These are phyloP conservation scores for Cyphomyrmex costatus DNA, from an alignment of 1,140 invertebrate genomes.

Conservation along the genomic window DNA sequence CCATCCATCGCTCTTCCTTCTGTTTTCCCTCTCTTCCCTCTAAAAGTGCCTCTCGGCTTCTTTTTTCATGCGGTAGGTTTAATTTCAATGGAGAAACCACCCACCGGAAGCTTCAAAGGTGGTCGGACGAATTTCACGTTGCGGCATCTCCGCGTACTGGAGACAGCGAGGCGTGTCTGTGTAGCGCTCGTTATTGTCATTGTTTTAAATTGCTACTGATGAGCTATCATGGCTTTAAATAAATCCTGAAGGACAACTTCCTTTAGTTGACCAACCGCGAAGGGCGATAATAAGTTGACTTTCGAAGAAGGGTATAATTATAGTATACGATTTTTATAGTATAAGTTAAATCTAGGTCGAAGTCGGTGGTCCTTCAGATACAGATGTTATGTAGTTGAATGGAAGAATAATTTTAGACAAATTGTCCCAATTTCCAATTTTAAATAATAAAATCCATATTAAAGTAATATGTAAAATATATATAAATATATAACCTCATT, in stretches of 20 bases:
- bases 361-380: conserved; percentile 20
- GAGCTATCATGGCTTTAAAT: conserved; percentile 18
- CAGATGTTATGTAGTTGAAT: background rate
- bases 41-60: background rate
- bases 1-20: background rate
- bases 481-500: background rate
- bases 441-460: background rate
- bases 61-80: conserved; percentile 21
- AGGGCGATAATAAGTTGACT: conserved; percentile 49
- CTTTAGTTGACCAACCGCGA: conserved; percentile 26
- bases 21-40: background rate
- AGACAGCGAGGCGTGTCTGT: conserved; percentile 14
- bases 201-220: conserved; percentile 45
- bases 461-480: background rate
- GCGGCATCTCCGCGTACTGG: background rate
- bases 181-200: conserved; percentile 48
- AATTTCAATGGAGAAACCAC: conserved; percentile 46
- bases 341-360: background rate
- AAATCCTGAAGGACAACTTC: conserved; percentile 25
- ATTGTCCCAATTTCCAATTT: background rate
- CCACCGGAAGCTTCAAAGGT: background rate
- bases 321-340: background rate
- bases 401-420: background rate
- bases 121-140: conserved; percentile 54
- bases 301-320: conserved; percentile 47